A percentile compares a stretch with the other conserved stretches of the same genome.
phyloP scores from a whole-genome alignment of 2,888 invertebrate genomes.

The Pseudococcus jackbeardsleyi region DNA sequence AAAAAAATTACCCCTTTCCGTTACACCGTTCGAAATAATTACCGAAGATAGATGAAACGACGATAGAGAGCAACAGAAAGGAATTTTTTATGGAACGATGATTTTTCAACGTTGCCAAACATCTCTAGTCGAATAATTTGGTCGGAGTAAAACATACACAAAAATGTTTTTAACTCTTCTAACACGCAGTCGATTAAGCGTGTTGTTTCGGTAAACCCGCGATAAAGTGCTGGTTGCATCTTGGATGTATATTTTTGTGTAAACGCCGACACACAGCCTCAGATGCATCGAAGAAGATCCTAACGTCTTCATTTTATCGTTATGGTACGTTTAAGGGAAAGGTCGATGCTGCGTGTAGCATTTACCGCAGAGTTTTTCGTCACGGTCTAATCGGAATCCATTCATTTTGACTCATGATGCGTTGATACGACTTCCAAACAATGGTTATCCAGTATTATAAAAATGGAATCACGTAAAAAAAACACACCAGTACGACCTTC shows the following conservation, averaged over 20 bases:
- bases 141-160: neutral
- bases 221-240: neutral
- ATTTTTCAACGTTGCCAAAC: conserved; percentile 16
- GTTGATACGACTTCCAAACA: conserved; percentile 49
- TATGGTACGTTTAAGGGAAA: conserved; percentile 41
- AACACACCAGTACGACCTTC: neutral
- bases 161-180: neutral
- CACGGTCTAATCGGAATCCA: conserved; percentile 53
- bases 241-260: neutral
- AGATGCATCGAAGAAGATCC: neutral
- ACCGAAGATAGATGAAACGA: neutral
- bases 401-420: conserved; percentile 42
- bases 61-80: neutral
- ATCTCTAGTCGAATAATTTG: neutral
- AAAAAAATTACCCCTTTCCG: neutral
- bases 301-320: conserved; percentile 45
- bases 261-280: neutral
- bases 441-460: conserved; percentile 22
- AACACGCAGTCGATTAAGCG: conserved; percentile 24
- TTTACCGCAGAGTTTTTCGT: conserved; percentile 48
- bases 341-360: conserved; percentile 35
- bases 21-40: neutral
- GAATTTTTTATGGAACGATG: conserved; percentile 39
- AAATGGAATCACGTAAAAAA: conserved; percentile 40
- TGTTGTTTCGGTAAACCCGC: neutral